These are phyloP conservation scores for Scomber scombrus DNA, from an alignment of 2,113 vertebrate genomes.

Conservation along the genomic window DNA sequence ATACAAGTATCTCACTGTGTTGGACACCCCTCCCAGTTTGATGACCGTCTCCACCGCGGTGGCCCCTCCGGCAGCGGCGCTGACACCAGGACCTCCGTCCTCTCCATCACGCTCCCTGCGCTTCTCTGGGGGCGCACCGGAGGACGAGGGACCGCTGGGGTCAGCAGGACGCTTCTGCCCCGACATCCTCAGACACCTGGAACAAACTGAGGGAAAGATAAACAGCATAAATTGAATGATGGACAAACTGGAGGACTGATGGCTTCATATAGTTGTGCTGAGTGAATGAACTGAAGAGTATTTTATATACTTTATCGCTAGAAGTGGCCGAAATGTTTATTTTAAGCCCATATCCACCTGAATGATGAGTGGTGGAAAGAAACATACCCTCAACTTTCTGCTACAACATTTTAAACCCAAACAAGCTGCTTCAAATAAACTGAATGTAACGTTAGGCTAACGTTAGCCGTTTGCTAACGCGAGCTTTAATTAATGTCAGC, in stretches of 20 bases:
- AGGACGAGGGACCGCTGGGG: conserved; percentile 83
- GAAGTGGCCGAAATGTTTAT: background rate
- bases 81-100: conserved; percentile 83
- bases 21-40: conserved; percentile 95
- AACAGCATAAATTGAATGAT: background rate
- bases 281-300: background rate
- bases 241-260: background rate
- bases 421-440: background rate
- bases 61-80: conserved; percentile 82
- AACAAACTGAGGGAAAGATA: conserved; percentile 11
- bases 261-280: background rate
- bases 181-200: conserved; percentile 86
- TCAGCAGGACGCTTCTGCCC: conserved; percentile 91
- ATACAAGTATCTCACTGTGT: conserved; percentile 84
- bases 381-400: background rate
- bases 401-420: background rate
- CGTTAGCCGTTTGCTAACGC: conserved; percentile 63
- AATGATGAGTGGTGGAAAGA: rapidly evolving
- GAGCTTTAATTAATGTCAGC: background rate
- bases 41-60: conserved; percentile 97
- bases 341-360: background rate
- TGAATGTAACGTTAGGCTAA: conserved; percentile 37
- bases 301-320: too few relatives aligned
- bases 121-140: conserved; percentile 91
- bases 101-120: conserved; percentile 90